A percentile compares a stretch with the other conserved stretches of the same genome.
phyloP scores from a whole-genome alignment of 2,797 vertebrate genomes.

The Hydrophis major region DNA sequence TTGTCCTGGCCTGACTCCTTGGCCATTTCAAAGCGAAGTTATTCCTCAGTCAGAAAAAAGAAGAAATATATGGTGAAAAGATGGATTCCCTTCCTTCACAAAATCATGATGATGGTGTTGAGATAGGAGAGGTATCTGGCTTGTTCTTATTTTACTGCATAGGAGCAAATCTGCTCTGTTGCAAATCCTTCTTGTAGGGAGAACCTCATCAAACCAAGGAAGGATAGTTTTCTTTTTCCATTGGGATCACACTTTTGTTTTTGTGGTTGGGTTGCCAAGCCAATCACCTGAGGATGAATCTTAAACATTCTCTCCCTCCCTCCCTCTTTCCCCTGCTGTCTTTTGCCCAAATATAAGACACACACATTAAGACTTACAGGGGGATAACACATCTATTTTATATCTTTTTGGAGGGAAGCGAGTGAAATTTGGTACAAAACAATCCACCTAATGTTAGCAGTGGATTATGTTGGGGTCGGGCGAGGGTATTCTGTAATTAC shows the following conservation, averaged over 20 bases:
- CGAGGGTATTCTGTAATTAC: too few relatives aligned
- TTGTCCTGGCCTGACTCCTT: neutral
- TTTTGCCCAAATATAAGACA: neutral
- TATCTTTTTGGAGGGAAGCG: neutral
- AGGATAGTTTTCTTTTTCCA: neutral
- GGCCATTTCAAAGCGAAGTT: neutral
- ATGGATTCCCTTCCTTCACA: neutral
- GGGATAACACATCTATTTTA: neutral
- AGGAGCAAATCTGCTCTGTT: neutral
- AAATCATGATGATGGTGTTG: neutral
- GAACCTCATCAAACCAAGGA: neutral
- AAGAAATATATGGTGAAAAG: neutral
- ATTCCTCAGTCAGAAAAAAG: neutral
- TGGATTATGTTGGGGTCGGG: neutral
- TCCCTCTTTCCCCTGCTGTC: neutral
- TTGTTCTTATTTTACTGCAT: neutral
- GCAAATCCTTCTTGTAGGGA: neutral
- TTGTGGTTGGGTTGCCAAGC: neutral
- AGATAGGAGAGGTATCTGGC: too few relatives aligned
- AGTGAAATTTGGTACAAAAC: neutral
- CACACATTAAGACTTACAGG: neutral
- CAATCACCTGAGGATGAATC: neutral
- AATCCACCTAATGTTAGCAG: neutral
- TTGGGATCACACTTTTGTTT: neutral
- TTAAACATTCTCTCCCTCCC: neutral